Evolutionary conservation across 2,113 vertebrate species (phyloP).

Genomic region (Eleginops maclovinus): DNA sequence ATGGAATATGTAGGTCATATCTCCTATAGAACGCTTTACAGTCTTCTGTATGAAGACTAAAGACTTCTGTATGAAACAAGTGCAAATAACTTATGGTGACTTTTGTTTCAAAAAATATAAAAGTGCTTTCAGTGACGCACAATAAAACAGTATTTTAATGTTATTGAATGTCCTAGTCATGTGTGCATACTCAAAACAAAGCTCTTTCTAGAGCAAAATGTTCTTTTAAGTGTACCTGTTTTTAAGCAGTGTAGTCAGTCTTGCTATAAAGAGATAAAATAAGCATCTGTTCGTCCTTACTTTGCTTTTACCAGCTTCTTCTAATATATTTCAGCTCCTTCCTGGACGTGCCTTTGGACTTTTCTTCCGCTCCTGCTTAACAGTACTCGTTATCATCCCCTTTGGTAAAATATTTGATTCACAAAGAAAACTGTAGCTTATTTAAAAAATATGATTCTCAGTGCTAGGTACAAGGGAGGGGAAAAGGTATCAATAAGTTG

Average conservation of each 20-base stretch:
- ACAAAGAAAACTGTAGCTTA: slow-evolving; percentile 76
- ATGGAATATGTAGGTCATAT: slow-evolving; percentile 52
- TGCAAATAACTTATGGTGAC: neutral
- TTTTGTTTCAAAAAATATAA: neutral
- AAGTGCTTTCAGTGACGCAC: rapidly evolving
- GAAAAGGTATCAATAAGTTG: slow-evolving; percentile 68
- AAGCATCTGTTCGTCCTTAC: slow-evolving; percentile 73
- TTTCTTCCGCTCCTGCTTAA: slow-evolving; percentile 60
- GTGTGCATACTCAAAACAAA: neutral
- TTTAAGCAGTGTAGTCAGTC: neutral
- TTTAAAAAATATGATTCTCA: neutral
- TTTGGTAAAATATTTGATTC: slow-evolving; percentile 72
- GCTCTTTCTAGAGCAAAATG: neutral
- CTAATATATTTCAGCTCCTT: slow-evolving; percentile 86
- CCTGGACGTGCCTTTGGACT: slow-evolving; percentile 75
- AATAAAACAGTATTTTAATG: neutral
- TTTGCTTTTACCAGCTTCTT: slow-evolving; percentile 85
- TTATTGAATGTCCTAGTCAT: neutral
- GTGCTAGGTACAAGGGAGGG: neutral
- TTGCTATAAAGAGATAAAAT: neutral
- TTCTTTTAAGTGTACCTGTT: neutral
- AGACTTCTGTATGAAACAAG: neutral
- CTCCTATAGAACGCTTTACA: slow-evolving; percentile 9
- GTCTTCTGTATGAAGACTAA: no score
- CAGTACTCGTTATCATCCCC: slow-evolving; percentile 21